Evolutionary conservation across 2,113 vertebrate genomes (phyloP).

Genomic region (Nannobrachium achirus): DNA sequence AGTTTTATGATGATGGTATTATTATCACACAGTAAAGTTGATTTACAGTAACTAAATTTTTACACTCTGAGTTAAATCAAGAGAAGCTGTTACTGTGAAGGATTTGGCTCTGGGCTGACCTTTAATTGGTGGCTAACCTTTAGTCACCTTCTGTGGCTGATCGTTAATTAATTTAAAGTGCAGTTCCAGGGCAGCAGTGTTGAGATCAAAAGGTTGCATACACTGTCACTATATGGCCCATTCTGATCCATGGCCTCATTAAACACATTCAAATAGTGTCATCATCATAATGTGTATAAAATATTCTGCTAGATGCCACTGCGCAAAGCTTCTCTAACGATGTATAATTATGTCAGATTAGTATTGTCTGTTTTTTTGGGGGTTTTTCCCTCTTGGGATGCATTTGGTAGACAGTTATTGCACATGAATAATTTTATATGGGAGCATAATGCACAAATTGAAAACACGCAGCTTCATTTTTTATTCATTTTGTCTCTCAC

Average conservation of each 20-base stretch:
- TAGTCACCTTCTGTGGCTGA: too few relatives aligned
- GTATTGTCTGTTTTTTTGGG: conserved; percentile 32
- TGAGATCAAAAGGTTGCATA: conserved; percentile 40
- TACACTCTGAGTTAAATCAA: too few relatives aligned
- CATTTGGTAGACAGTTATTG: conserved; percentile 34
- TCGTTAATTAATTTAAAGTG: neutral
- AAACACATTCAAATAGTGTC: conserved; percentile 14
- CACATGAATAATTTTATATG: conserved; percentile 31
- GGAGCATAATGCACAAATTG: conserved; percentile 10
- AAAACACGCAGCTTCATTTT: conserved; percentile 26
- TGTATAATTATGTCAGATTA: conserved; percentile 22
- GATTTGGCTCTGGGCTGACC: too few relatives aligned
- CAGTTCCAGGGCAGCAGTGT: conserved; percentile 15
- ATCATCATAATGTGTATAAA: conserved; percentile 5
- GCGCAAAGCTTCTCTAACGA: conserved; percentile 12
- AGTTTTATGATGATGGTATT: too few relatives aligned
- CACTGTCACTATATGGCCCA: neutral
- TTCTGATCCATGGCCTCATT: conserved; percentile 23
- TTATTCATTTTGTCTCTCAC: conserved; percentile 40
- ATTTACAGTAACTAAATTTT: too few relatives aligned
- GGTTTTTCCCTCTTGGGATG: neutral
- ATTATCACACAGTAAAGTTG: too few relatives aligned
- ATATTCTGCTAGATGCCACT: neutral
- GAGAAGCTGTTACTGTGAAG: too few relatives aligned
- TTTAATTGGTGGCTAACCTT: too few relatives aligned